Evolutionary conservation across 2,113 vertebrate species (phyloP).

Genomic region (Pogonocichla stellata): DNA sequence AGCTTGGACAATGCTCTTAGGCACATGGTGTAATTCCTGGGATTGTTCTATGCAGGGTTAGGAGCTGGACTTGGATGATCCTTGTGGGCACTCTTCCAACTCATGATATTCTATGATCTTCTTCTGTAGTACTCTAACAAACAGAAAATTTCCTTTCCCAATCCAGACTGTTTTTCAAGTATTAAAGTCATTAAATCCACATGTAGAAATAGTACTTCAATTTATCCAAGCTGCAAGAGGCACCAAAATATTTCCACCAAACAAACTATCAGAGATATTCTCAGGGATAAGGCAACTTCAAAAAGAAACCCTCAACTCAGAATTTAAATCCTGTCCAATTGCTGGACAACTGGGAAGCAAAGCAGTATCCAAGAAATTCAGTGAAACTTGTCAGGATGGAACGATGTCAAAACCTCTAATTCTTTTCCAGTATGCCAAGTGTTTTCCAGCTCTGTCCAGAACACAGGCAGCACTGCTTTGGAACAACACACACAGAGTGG

Average conservation of each 20-base stretch:
- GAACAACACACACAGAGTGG: fast-evolving
- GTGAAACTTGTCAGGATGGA: background rate
- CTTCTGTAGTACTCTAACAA: background rate
- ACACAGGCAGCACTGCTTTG: background rate
- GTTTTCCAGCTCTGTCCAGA: background rate
- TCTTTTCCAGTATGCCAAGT: background rate
- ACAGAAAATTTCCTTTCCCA: background rate
- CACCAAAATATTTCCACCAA: background rate
- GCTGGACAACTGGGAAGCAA: background rate
- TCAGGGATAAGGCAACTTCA: background rate
- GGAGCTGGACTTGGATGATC: background rate
- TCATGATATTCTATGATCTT: background rate
- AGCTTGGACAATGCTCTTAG: background rate
- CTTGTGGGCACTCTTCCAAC: background rate
- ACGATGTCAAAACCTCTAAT: background rate
- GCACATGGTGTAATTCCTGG: background rate
- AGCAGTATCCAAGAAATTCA: background rate
- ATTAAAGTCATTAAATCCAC: background rate
- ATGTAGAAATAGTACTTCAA: background rate
- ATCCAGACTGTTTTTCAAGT: background rate
- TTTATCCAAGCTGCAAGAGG: background rate
- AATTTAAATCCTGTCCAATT: background rate
- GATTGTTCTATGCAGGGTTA: background rate
- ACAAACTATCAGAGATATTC: background rate
- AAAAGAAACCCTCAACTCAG: background rate